Conservation (phyloP, 2,888 invertebrate species). For the Griposia aprilina region DNA sequence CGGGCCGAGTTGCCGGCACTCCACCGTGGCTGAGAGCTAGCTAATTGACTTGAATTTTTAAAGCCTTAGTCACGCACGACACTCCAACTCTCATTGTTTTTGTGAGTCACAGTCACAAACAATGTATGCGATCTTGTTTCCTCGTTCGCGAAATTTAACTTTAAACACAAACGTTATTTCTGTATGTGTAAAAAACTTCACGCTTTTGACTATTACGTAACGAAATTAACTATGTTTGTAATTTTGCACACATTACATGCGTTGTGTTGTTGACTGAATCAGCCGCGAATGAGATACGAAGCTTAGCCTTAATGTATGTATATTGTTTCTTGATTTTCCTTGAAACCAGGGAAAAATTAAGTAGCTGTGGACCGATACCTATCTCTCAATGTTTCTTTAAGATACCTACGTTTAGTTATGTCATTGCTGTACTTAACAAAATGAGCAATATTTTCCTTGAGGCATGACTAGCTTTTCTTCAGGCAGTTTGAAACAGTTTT, state of each 20-base stretch:
- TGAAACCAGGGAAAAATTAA: conserved; percentile 56
- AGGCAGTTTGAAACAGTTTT: conserved; percentile 67
- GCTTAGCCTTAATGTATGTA: conserved; percentile 37
- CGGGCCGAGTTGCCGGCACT: conserved; percentile 41
- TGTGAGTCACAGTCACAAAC: conserved; percentile 83
- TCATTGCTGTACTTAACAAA: conserved; percentile 30
- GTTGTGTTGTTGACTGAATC: conserved; percentile 39
- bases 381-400: conserved; percentile 39
- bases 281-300: conserved; percentile 32
- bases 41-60: conserved; percentile 87
- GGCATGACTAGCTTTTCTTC: conserved; percentile 58
- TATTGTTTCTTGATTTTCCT: conserved; percentile 51
- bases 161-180: conserved; percentile 46
- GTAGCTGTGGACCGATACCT: conserved; percentile 19
- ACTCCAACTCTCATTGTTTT: conserved; percentile 78
- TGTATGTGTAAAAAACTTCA: conserved; percentile 39
- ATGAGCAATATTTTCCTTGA: conserved; percentile 27
- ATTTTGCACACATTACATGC: conserved; percentile 46
- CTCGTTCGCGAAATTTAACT: conserved; percentile 74
- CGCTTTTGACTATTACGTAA: conserved; percentile 57
- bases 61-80: conserved; percentile 84
- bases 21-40: conserved; percentile 70
- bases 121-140: conserved; percentile 77
- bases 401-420: conserved; percentile 13
- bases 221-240: conserved; percentile 50